Conservation (phyloP, 2,113 vertebrate genomes). For the Trachemys scripta region DNA sequence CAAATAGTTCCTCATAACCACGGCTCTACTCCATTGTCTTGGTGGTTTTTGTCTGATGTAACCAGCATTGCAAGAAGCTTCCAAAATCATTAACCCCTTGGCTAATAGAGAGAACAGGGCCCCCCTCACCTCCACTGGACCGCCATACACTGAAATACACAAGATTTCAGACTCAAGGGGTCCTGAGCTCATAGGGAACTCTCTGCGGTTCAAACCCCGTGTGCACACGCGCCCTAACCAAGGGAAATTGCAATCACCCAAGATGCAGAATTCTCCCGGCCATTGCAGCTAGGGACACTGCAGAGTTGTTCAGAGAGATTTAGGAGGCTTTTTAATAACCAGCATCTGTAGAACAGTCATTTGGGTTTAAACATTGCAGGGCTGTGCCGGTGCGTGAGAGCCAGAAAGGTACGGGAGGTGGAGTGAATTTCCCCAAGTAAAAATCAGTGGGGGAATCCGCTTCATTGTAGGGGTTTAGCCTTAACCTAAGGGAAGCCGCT, state of each 20-base stretch:
- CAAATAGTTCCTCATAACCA: background rate
- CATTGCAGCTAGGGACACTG: background rate
- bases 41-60: background rate
- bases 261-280: background rate
- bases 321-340: background rate
- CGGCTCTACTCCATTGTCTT: background rate
- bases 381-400: background rate
- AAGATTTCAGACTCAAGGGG: background rate
- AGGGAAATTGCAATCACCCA: background rate
- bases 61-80: background rate
- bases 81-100: background rate
- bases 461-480: background rate
- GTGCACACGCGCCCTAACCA: no score
- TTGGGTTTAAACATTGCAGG: background rate
- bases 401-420: rapidly evolving
- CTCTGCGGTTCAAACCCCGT: background rate
- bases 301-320: background rate
- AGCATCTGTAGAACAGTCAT: background rate
- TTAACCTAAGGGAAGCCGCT: background rate
- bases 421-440: background rate
- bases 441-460: rapidly evolving
- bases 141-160: background rate
- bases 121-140: background rate
- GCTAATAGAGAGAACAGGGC: background rate
- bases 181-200: background rate